Base-by-base conservation (phyloP, 2,888 invertebrate species). In the Gymnoscelis rufifasciata region DNA sequence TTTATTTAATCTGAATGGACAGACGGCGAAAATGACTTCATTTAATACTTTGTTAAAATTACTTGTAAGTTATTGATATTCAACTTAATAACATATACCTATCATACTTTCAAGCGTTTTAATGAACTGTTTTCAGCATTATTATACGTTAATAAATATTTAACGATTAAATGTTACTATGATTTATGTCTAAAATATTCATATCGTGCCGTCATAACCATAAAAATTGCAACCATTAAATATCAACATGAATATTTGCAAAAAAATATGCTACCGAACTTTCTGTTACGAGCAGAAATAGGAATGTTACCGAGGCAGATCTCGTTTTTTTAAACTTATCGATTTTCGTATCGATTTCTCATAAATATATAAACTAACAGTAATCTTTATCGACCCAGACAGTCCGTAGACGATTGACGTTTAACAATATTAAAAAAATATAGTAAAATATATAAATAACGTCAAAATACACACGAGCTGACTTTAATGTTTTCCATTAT, bases 401-500 rank as follows among this genome's bases (percentile, higher is more conserved):
- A 43, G 45, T 3, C 7, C 38, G 38, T 29, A 50, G 50, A 45
- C 50, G 23, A 36, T 35, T 39, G 30, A 28, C 14, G 35, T 36
- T 38, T 19, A 39, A 39, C 45, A 38, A 30, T 39, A 19, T 27
- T 14, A 11, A 6, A n/a, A 33, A 14, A 33, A 15, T 19, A 10
- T 33, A 11, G 2, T 15, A 33, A 14, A 33, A 15, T 19, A 10
- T 33, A 33, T 33, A 33, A 15, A 33, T 15, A 33, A 33, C 14
- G 4, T 1, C 13, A 31, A 14, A 7, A 28, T 45, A 14, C 19
- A 23, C 28, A 27, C 37, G 12, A 28, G 36, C 50, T 36, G 14
- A 45, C 45, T 49, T 54, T 56, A 54, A 56, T 51, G 55, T 42
- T 50, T 46, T 42, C 36, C 38, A 37, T 54, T 54, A 56, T 57